These are phyloP conservation scores for Adelosebastes latens DNA, from an alignment of 2,797 vertebrate species.

Conservation along the genomic window DNA sequence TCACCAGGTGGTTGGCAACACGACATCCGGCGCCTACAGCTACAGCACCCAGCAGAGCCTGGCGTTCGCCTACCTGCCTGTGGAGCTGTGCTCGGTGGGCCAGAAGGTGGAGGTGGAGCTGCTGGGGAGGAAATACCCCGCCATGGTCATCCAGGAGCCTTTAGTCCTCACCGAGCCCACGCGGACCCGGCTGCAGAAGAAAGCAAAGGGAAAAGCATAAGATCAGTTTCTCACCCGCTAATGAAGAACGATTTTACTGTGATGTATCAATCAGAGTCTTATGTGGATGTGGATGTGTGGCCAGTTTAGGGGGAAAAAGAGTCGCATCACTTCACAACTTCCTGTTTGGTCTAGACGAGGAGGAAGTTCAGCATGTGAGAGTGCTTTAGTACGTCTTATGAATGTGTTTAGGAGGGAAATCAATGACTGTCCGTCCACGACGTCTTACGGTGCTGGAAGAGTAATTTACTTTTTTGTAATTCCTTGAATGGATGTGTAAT, in stretches of 20 bases:
- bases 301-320: not conserved
- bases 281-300: not conserved
- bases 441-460: slow-evolving; percentile 25
- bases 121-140: slow-evolving; percentile 88
- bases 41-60: slow-evolving; percentile 90
- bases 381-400: not conserved
- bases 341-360: not conserved
- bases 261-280: slow-evolving; percentile 1
- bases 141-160: slow-evolving; percentile 89
- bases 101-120: slow-evolving; percentile 94
- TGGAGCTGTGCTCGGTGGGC: slow-evolving; percentile 86
- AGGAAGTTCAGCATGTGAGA: not conserved
- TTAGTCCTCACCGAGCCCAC: slow-evolving; percentile 91
- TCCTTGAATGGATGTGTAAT: slow-evolving; percentile 28
- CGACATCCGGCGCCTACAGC: slow-evolving; percentile 95
- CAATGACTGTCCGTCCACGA: not conserved
- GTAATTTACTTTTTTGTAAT: slow-evolving; percentile 42
- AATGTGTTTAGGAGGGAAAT: slow-evolving; percentile 2
- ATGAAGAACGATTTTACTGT: slow-evolving; percentile 20
- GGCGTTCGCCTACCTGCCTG: slow-evolving; percentile 93
- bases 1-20: slow-evolving; percentile 94
- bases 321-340: not conserved
- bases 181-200: slow-evolving; percentile 87
- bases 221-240: not conserved
- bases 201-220: slow-evolving; percentile 76